A percentile compares a stretch with the other conserved stretches of the same genome.
phyloP scores from a whole-genome alignment of 2,888 invertebrate genomes.

The Gymnocheta viridis region DNA sequence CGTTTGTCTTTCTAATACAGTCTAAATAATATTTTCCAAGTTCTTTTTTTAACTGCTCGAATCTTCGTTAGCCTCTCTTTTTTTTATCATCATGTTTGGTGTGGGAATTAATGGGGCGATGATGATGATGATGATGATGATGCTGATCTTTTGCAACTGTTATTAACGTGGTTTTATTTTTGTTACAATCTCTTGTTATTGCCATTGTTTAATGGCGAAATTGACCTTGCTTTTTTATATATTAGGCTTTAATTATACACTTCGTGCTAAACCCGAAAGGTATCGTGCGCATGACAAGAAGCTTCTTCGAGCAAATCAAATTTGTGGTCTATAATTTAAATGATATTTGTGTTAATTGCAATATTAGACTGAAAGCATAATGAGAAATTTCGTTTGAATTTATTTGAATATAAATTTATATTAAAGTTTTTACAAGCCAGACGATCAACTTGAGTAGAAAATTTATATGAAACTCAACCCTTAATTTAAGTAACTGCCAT shows the following conservation, averaged over 20 bases:
- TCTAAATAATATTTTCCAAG: slow-evolving; percentile 23
- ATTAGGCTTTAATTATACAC: slow-evolving; percentile 53
- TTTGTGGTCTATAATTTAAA: slow-evolving; percentile 48
- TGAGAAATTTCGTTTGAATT: background rate
- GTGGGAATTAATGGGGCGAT: slow-evolving; percentile 67
- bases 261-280: slow-evolving; percentile 19
- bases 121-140: slow-evolving; percentile 28
- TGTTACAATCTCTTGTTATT: slow-evolving; percentile 19
- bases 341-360: slow-evolving; percentile 65
- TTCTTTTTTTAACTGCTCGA: background rate
- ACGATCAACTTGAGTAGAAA: too few species aligned
- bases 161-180: slow-evolving; percentile 50
- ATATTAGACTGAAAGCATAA: slow-evolving; percentile 16
- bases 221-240: slow-evolving; percentile 58
- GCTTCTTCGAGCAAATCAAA: slow-evolving; percentile 6
- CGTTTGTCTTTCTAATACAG: slow-evolving; percentile 17
- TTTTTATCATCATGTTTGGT: slow-evolving; percentile 61
- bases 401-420: slow-evolving; percentile 25
- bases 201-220: slow-evolving; percentile 23
- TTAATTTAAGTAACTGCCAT: too few species aligned
- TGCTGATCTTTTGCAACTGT: slow-evolving; percentile 35
- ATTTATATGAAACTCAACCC: too few species aligned
- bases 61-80: slow-evolving; percentile 17
- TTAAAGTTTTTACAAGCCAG: too few species aligned
- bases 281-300: slow-evolving; percentile 48